Conservation (phyloP, 2,888 invertebrate species). For the Brachyopa scutellaris region DNA sequence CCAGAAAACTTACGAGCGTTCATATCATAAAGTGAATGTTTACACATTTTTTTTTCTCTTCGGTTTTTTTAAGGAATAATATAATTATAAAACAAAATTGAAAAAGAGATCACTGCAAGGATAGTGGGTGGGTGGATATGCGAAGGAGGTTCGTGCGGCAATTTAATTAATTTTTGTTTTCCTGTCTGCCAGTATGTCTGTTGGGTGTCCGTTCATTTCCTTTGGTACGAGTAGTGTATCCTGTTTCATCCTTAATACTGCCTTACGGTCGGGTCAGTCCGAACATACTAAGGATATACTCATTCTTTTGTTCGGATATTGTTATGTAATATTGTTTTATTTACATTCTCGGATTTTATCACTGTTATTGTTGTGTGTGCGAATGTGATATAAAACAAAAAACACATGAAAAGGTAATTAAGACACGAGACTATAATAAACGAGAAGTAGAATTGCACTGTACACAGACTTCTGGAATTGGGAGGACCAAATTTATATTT, state of each 20-base stretch:
- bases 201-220: constrained; percentile 34
- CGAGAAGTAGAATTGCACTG: background rate
- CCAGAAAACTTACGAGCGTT: constrained; percentile 27
- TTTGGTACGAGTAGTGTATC: constrained; percentile 4
- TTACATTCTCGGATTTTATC: constrained; percentile 29
- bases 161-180: constrained; percentile 68
- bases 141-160: constrained; percentile 33
- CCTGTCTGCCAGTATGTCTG: constrained; percentile 54
- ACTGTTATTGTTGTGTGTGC: background rate
- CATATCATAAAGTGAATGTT: constrained; percentile 20
- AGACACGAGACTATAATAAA: constrained; percentile 32
- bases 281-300: background rate
- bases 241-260: constrained; percentile 38
- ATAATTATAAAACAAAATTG: constrained; percentile 36
- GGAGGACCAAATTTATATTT: constrained; percentile 2
- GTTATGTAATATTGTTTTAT: constrained; percentile 48
- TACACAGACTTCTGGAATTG: background rate
- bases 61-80: constrained; percentile 1
- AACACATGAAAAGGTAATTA: constrained; percentile 58
- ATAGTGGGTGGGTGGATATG: background rate
- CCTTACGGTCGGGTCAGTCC: constrained; percentile 2
- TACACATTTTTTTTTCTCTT: constrained; percentile 13
- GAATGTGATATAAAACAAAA: constrained; percentile 8
- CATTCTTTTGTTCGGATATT: constrained; percentile 9
- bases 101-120: background rate